A percentile compares a stretch with the other conserved stretches of the same genome.
phyloP scores from a whole-genome alignment of 2,113 vertebrate species.

The Misgurnus mizolepis region DNA sequence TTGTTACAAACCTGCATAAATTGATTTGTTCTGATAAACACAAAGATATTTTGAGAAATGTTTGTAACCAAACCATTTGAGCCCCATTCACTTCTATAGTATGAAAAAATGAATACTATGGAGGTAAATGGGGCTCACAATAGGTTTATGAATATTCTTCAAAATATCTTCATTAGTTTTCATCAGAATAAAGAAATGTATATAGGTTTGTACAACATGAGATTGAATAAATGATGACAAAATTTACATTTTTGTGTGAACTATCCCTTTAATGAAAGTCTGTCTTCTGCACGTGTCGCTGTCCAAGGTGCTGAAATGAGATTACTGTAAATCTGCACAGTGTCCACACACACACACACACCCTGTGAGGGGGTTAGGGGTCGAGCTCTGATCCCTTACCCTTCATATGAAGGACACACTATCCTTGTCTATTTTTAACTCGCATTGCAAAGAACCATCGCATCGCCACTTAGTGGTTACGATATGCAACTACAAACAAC shows the following conservation, averaged over 20 bases:
- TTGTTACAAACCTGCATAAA: too few species aligned
- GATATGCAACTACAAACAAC: background rate
- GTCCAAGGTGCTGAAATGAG: constrained; percentile 41
- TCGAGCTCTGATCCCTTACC: background rate
- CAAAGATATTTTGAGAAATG: too few species aligned
- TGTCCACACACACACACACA: background rate
- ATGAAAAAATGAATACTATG: too few species aligned
- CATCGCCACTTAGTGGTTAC: background rate
- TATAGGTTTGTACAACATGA: too few species aligned
- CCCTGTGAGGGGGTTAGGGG: background rate
- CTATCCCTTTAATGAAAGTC: background rate
- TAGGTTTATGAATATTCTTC: too few species aligned
- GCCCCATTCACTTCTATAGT: too few species aligned
- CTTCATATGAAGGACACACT: background rate
- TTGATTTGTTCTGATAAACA: too few species aligned
- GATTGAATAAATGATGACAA: too few species aligned
- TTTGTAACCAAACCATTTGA: too few species aligned
- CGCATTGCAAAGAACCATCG: background rate
- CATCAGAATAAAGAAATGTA: too few species aligned
- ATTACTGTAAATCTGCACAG: constrained; percentile 29
- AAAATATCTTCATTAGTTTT: too few species aligned
- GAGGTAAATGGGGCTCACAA: too few species aligned
- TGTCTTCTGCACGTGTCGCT: constrained; percentile 17
- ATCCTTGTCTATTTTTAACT: background rate
- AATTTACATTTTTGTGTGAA: background rate